These are phyloP conservation scores for Accipiter virgatus DNA, from an alignment of 2,113 vertebrate species.

Conservation along the genomic window DNA sequence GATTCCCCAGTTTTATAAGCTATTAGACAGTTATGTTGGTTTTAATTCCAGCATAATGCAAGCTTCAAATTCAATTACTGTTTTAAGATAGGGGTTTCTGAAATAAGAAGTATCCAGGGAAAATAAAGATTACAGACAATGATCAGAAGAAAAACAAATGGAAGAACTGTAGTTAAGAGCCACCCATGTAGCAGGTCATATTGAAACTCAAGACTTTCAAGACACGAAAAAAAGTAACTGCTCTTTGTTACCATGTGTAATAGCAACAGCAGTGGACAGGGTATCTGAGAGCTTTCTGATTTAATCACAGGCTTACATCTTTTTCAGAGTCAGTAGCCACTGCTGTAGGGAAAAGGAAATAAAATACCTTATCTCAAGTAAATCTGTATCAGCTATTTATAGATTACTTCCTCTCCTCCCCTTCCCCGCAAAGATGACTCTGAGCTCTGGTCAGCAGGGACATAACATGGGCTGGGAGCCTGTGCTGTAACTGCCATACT, in stretches of 20 bases:
- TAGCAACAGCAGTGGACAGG: not conserved
- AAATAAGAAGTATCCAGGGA: not conserved
- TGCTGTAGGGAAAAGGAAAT: not conserved
- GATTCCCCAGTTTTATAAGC: not conserved
- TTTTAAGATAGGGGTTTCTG: not conserved
- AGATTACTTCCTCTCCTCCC: not conserved
- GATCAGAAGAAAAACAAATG: not conserved
- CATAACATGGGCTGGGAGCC: not conserved
- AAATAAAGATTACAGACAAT: not conserved
- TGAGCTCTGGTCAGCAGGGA: not conserved
- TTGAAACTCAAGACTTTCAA: not conserved
- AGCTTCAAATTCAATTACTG: not conserved
- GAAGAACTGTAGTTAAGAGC: not conserved
- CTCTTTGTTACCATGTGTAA: not conserved
- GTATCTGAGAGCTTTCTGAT: not conserved
- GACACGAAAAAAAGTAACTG: not conserved
- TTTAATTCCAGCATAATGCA: not conserved
- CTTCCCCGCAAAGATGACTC: not conserved
- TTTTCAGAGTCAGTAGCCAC: not conserved
- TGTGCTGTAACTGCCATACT: rapidly evolving
- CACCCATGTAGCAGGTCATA: not conserved
- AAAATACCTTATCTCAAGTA: not conserved
- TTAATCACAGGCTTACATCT: not conserved
- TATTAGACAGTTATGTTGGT: not conserved
- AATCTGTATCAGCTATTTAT: not conserved